Percentiles rank a stretch among this genome's conserved stretches.
Evolutionary conservation across 2,888 invertebrate genomes (phyloP).

Genomic region (Aphodius sticticus): DNA sequence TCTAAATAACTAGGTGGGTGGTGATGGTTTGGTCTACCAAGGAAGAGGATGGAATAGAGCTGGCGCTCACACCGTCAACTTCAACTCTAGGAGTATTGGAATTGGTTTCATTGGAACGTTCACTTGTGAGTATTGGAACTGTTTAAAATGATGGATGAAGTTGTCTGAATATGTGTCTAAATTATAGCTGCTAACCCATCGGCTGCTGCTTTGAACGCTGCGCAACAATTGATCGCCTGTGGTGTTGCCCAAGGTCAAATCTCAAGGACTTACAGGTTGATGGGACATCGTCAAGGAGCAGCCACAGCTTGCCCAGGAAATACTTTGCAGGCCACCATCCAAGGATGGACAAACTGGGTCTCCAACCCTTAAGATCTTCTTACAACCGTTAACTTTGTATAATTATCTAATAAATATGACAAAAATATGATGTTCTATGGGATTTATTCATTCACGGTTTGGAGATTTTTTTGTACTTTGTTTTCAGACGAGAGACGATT

Average conservation of each 20-base stretch:
- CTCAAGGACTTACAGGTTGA: constrained; percentile 54
- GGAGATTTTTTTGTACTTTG: too few species aligned
- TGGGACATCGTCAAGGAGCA: constrained; percentile 60
- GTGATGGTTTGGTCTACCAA: constrained; percentile 69
- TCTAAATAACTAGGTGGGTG: constrained; percentile 60
- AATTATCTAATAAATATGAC: background rate
- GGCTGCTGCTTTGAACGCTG: constrained; percentile 54
- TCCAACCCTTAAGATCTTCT: constrained; percentile 21
- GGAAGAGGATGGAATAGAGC: constrained; percentile 68
- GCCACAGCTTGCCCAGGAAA: constrained; percentile 61
- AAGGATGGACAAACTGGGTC: constrained; percentile 57
- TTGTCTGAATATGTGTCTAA: background rate
- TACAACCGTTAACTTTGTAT: background rate
- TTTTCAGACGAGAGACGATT: too few species aligned
- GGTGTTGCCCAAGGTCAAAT: constrained; percentile 59
- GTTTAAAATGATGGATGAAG: background rate
- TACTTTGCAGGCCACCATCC: constrained; percentile 59
- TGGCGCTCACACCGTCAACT: constrained; percentile 67
- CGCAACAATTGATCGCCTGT: constrained; percentile 57
- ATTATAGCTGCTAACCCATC: constrained; percentile 57
- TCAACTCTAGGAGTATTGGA: constrained; percentile 66
- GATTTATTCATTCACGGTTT: too few species aligned
- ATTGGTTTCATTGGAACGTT: constrained; percentile 60
- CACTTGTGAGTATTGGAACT: constrained; percentile 26
- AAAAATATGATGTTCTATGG: too few species aligned